Conservation (phyloP, 2,888 invertebrate species). For the Apodemia hepburni region DNA sequence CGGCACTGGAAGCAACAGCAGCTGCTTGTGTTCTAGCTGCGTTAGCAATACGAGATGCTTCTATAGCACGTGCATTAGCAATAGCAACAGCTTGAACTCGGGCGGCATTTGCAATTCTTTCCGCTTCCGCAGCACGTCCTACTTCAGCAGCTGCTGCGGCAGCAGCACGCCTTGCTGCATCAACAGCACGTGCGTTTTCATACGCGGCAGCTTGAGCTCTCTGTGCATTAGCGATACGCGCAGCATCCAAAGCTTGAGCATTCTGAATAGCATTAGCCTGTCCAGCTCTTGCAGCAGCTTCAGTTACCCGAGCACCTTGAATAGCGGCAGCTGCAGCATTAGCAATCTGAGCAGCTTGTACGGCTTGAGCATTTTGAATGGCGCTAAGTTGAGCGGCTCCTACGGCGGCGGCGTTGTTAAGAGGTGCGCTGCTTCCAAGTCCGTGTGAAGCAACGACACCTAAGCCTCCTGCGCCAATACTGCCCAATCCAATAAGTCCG, state of each 20-base stretch:
- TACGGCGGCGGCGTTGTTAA: slow-evolving; percentile 63
- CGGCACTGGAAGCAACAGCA: slow-evolving; percentile 54
- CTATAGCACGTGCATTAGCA: slow-evolving; percentile 66
- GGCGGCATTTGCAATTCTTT: slow-evolving; percentile 64
- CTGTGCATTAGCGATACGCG: slow-evolving; percentile 64
- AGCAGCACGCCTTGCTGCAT: slow-evolving; percentile 64
- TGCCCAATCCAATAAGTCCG: background rate
- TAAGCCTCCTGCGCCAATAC: slow-evolving; percentile 13
- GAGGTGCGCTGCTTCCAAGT: slow-evolving; percentile 39
- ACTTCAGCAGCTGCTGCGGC: slow-evolving; percentile 51
- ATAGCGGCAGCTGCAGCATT: slow-evolving; percentile 69
- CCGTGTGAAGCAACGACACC: slow-evolving; percentile 19
- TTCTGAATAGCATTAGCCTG: slow-evolving; percentile 65
- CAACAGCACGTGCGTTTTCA: slow-evolving; percentile 65
- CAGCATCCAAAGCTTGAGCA: slow-evolving; percentile 66
- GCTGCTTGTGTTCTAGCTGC: slow-evolving; percentile 55
- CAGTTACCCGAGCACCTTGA: slow-evolving; percentile 64
- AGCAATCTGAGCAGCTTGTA: slow-evolving; percentile 62
- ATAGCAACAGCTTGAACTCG: slow-evolving; percentile 66
- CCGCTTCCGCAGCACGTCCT: slow-evolving; percentile 57
- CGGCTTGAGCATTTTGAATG: slow-evolving; percentile 70
- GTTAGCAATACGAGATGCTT: slow-evolving; percentile 67
- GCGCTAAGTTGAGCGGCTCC: slow-evolving; percentile 71
- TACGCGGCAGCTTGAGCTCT: slow-evolving; percentile 67
- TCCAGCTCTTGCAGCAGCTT: slow-evolving; percentile 63